A percentile compares a stretch with the other conserved stretches of the same genome.
These are phyloP conservation scores for Helarctos malayanus DNA, from an alignment of 2,797 vertebrate genomes.

Conservation along the genomic window DNA sequence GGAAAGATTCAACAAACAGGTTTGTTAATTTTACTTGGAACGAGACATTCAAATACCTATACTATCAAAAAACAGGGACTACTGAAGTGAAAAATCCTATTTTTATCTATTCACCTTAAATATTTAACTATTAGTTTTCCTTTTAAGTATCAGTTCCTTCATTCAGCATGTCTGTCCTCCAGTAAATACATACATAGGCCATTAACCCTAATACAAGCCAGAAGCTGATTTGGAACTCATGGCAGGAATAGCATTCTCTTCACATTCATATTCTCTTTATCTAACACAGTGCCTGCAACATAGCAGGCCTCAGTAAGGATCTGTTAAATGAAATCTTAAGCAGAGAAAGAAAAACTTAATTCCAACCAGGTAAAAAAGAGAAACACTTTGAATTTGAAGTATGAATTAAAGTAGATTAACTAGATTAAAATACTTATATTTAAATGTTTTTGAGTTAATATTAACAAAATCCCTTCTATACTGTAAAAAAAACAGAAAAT, in stretches of 20 bases:
- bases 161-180: background rate
- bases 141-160: slow-evolving; percentile 9
- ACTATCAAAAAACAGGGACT: background rate
- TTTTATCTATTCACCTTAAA: background rate
- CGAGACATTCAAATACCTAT: background rate
- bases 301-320: background rate
- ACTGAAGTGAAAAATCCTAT: background rate
- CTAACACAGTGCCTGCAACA: background rate
- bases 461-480: background rate
- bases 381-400: background rate
- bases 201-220: background rate
- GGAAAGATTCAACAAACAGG: background rate
- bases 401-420: background rate
- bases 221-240: background rate
- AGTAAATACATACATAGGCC: background rate
- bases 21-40: slow-evolving; percentile 16
- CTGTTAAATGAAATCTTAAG: slow-evolving; percentile 48
- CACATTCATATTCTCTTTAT: background rate
- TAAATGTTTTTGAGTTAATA: slow-evolving; percentile 15
- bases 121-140: background rate
- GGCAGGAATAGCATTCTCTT: background rate
- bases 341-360: slow-evolving; percentile 49
- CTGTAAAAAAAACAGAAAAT: background rate
- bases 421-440: slow-evolving; percentile 26
- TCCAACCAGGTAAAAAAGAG: background rate